These are phyloP conservation scores for Girardinichthys multiradiatus DNA, from an alignment of 2,113 vertebrate genomes.

Conservation along the genomic window DNA sequence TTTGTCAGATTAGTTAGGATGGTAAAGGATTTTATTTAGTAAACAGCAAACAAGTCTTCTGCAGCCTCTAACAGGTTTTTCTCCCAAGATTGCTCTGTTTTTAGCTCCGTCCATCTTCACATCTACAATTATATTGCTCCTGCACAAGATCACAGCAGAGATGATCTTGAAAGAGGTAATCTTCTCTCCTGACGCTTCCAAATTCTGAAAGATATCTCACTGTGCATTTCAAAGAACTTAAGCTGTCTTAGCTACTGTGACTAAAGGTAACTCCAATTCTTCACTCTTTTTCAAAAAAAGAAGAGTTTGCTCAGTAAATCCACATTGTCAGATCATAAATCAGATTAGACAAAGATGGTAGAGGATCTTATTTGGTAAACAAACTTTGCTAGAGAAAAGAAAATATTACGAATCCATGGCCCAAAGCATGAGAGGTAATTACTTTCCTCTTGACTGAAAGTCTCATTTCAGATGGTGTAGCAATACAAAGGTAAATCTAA, in stretches of 20 bases:
- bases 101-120: too few relatives aligned
- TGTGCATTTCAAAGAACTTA: constrained; percentile 20
- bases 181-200: constrained; percentile 15
- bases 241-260: background rate
- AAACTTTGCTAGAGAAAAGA: constrained; percentile 50
- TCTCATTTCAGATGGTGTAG: constrained; percentile 74
- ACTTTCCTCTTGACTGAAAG: constrained; percentile 76
- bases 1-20: constrained; percentile 46
- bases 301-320: constrained; percentile 24
- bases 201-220: constrained; percentile 20
- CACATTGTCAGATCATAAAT: constrained; percentile 39
- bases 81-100: too few relatives aligned
- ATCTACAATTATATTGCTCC: too few relatives aligned
- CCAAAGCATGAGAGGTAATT: constrained; percentile 75
- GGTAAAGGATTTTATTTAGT: constrained; percentile 52
- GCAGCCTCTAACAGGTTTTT: too few relatives aligned
- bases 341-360: constrained; percentile 45
- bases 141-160: too few relatives aligned
- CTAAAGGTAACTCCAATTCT: constrained; percentile 8
- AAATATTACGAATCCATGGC: constrained; percentile 70
- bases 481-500: constrained; percentile 78
- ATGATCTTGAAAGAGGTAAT: constrained; percentile 27
- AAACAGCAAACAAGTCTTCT: constrained; percentile 73
- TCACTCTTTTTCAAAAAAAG: constrained; percentile 3
- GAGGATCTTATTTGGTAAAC: constrained; percentile 57